Evolutionary conservation across 2,888 invertebrate genomes (phyloP).

Genomic region (Drosophila meridionalis): DNA sequence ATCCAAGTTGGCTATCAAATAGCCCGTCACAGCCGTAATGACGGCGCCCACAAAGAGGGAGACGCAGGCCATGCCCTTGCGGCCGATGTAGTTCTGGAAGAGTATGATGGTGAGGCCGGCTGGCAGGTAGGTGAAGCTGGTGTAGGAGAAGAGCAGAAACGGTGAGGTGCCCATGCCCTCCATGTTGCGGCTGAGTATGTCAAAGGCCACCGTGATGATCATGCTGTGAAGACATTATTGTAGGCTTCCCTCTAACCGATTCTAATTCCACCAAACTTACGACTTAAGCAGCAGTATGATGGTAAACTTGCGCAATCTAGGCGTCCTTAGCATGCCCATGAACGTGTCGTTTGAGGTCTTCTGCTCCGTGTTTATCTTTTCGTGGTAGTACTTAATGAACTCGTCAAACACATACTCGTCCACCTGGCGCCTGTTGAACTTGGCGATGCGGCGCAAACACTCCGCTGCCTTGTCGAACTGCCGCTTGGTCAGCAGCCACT

Average conservation of each 20-base stretch:
- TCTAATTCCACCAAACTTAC: slow-evolving; percentile 84
- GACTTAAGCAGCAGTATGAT: slow-evolving; percentile 87
- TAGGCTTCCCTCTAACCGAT: background rate
- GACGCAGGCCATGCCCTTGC: slow-evolving; percentile 87
- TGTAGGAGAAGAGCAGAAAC: slow-evolving; percentile 86
- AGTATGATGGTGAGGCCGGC: slow-evolving; percentile 84
- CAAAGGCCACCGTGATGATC: slow-evolving; percentile 87
- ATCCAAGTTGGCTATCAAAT: slow-evolving; percentile 83
- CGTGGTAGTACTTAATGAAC: slow-evolving; percentile 81
- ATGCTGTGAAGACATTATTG: slow-evolving; percentile 82
- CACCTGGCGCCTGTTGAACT: slow-evolving; percentile 85
- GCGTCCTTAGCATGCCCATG: slow-evolving; percentile 86
- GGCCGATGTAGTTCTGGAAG: slow-evolving; percentile 83
- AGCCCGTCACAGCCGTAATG: slow-evolving; percentile 85
- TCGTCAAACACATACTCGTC: slow-evolving; percentile 84
- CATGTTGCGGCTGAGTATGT: slow-evolving; percentile 87
- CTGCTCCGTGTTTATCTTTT: slow-evolving; percentile 56
- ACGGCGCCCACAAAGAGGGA: slow-evolving; percentile 86
- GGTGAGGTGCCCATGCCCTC: slow-evolving; percentile 86
- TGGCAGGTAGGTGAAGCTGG: slow-evolving; percentile 86
- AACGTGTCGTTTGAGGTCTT: slow-evolving; percentile 81
- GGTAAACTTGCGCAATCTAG: slow-evolving; percentile 86
- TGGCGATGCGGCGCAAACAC: slow-evolving; percentile 86
- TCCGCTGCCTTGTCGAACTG: slow-evolving; percentile 85
- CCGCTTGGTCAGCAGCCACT: slow-evolving; percentile 87